Percentiles rank a stretch among this genome's conserved stretches.
Conservation (phyloP, 2,888 invertebrate species). For the Hirtodrosophila histrioides region DNA sequence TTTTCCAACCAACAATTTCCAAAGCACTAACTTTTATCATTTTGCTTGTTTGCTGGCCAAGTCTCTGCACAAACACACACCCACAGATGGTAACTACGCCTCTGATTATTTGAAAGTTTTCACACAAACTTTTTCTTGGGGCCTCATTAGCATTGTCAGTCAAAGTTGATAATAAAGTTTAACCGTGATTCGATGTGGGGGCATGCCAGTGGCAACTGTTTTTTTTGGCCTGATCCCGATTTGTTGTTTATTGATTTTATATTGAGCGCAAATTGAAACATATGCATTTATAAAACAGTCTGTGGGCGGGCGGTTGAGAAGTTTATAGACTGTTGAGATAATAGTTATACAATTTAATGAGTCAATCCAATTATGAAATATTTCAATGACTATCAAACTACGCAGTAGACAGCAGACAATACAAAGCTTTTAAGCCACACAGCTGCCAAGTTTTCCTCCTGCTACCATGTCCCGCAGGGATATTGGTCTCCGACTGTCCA, state of each 20-base stretch:
- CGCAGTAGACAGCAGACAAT: conserved; percentile 1
- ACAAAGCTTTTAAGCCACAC: conserved; percentile 18
- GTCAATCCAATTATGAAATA: conserved; percentile 44
- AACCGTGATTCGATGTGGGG: conserved; percentile 22
- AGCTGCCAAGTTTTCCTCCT: conserved; percentile 30
- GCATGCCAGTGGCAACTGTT: conserved; percentile 29
- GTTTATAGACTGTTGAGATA: conserved; percentile 13
- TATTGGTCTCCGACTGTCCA: conserved; percentile 2
- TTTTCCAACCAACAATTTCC: conserved; percentile 19
- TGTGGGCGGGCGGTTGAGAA: conserved; percentile 6
- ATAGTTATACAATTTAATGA: conserved; percentile 29
- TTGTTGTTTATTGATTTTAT: conserved; percentile 51
- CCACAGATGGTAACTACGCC: conserved; percentile 9
- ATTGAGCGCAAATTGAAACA: conserved; percentile 46
- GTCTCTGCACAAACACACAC: neutral
- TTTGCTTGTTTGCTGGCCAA: conserved; percentile 28
- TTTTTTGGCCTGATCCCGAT: conserved; percentile 19
- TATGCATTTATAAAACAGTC: conserved; percentile 22
- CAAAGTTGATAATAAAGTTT: conserved; percentile 72
- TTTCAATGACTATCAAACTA: conserved; percentile 16
- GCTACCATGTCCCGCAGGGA: conserved; percentile 3
- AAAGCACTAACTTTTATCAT: conserved; percentile 54
- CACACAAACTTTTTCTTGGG: conserved; percentile 53
- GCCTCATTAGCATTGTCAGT: conserved; percentile 73
- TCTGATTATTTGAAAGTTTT: conserved; percentile 55